Conservation (phyloP, 2,113 vertebrate species). For the Toxotes chatareus region DNA sequence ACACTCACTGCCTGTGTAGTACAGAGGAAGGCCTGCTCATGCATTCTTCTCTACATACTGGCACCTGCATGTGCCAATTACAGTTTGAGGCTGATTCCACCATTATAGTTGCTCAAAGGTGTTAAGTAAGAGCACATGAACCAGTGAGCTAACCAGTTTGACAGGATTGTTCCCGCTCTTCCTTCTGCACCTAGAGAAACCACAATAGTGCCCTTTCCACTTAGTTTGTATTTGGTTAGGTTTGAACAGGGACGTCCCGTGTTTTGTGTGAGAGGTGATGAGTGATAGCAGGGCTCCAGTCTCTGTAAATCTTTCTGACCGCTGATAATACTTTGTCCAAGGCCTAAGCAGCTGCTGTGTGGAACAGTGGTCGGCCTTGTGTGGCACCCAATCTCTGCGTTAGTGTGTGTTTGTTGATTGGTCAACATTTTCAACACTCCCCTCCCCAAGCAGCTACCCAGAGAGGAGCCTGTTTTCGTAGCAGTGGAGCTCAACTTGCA, state of each 20-base stretch:
- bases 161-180: constrained; percentile 37
- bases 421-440: not conserved
- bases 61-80: too few species aligned
- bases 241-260: constrained; percentile 14
- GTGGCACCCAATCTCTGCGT: not conserved
- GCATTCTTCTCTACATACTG: not conserved
- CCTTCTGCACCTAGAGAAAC: not conserved
- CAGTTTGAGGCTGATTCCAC: not conserved
- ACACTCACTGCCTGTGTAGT: not conserved
- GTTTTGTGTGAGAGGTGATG: constrained; percentile 16
- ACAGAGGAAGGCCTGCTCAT: not conserved
- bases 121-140: not conserved
- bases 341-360: not conserved
- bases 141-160: constrained; percentile 37
- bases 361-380: not conserved
- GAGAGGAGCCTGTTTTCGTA: not conserved
- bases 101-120: not conserved
- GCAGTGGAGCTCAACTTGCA: not conserved
- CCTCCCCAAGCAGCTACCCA: not conserved
- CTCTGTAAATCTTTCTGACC: constrained; percentile 16
- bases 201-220: not conserved
- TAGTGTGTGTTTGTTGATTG: constrained; percentile 8
- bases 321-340: constrained; percentile 8
- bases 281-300: constrained; percentile 6
- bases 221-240: not conserved